phyloP scores from a whole-genome alignment of 1,140 invertebrate species.

The Trichonephila clavata region DNA sequence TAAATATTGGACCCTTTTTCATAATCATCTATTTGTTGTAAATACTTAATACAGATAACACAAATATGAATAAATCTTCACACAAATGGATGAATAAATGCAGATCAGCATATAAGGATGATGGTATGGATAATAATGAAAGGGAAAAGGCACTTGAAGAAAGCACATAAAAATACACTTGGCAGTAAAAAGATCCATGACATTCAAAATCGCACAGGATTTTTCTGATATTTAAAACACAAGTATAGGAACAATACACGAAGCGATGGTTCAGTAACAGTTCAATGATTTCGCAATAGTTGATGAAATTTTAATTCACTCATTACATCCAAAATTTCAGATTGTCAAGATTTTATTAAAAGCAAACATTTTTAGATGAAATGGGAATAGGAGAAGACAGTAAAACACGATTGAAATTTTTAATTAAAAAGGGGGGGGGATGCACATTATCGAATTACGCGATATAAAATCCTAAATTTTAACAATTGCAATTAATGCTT shows the following conservation, averaged over 20 bases:
- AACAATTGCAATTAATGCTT: too few species aligned
- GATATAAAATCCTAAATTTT: too few species aligned
- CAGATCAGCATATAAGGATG: neutral
- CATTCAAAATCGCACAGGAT: conserved; percentile 33
- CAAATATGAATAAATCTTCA: conserved; percentile 23
- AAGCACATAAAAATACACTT: conserved; percentile 24
- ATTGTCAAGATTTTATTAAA: neutral
- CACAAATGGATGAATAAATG: conserved; percentile 39
- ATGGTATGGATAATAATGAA: neutral
- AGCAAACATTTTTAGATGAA: neutral
- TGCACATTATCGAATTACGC: too few species aligned
- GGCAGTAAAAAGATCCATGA: conserved; percentile 46
- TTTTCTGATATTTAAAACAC: neutral
- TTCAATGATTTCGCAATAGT: neutral
- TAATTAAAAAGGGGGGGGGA: neutral
- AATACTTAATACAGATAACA: conserved; percentile 44
- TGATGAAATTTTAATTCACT: neutral
- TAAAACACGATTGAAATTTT: neutral
- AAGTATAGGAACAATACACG: conserved; percentile 58
- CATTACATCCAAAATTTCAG: neutral
- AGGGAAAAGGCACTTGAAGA: conserved; percentile 36
- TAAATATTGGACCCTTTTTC: conserved; percentile 54
- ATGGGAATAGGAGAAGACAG: neutral
- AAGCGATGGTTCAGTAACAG: neutral
- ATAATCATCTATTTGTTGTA: conserved; percentile 54